Evolutionary conservation across 2,113 vertebrate genomes (phyloP), one percentile per base, ranked within the genome.

Genomic region (Cebidichthys violaceus): DNA sequence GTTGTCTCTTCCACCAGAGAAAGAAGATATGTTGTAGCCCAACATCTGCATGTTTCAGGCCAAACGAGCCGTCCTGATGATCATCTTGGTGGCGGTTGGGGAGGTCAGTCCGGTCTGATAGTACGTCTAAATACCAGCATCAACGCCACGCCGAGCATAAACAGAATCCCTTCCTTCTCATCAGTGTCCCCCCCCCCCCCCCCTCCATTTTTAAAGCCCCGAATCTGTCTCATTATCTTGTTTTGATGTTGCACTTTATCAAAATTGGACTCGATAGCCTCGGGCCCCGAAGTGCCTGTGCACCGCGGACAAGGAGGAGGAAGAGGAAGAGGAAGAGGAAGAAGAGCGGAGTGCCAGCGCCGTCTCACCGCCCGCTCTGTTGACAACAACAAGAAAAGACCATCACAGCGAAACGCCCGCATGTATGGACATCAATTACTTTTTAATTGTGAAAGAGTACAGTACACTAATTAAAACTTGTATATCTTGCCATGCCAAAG

Each of bases 381-480:
- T 97, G 97, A 97, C 96, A 96, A 96, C 95, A 96, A 97, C 97
- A 97, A 97, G 95, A 96, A 95, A 29, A 96, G 95, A 94, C 96
- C 96, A 96, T 98, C 96, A 96, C 94, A 97, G 96, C 93, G 95
- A 83, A 95, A 96, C 94, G 96, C 96, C 96, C 95, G 96, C 96
- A 96, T 96, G 95, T 95, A 93, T 97, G 97, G 97, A 97, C 97
- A 97, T 99, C 97, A 99, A 96, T 98, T 97, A 97, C 97, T 97
- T 99, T 98, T 98, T 99, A 99, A 99, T 99, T 99, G 97, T 98
- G 96, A 96, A 97, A 95, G 96, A 99, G 97, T 98, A 98, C 96
- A 97, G 96, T 97, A 98, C 97, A 98, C 98, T 99, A 99, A 99
- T 99, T 99, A 99, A 99, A 98, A 98, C 97, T 97, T 98, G 98